These are phyloP conservation scores for Phyllotis vaccarum DNA, from an alignment of 2,797 vertebrate genomes.

Conservation along the genomic window DNA sequence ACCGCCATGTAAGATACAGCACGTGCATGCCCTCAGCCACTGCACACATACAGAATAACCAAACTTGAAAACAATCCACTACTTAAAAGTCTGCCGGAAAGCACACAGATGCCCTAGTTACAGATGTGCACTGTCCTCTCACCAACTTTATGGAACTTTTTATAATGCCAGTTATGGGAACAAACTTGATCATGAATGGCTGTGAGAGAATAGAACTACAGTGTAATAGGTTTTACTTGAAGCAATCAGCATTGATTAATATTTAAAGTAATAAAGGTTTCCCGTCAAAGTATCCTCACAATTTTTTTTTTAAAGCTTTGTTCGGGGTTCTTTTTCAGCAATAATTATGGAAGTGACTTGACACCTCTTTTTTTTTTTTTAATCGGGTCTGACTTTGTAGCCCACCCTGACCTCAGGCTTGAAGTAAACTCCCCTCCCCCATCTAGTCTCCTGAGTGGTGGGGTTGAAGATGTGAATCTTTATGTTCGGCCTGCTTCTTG, in stretches of 20 bases:
- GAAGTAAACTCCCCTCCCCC: neutral
- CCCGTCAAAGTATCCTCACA: neutral
- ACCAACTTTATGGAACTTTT: slow-evolving; percentile 29
- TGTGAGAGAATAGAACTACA: slow-evolving; percentile 35
- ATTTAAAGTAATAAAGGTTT: slow-evolving; percentile 65
- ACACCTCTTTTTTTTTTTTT: neutral
- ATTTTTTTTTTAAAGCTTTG: neutral
- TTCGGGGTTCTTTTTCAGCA: slow-evolving; percentile 36
- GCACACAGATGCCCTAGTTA: neutral
- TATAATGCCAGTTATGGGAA: slow-evolving; percentile 15
- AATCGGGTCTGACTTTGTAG: neutral
- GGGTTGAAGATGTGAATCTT: neutral
- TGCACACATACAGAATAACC: neutral
- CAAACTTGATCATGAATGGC: slow-evolving; percentile 64
- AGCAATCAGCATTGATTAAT: slow-evolving; percentile 52
- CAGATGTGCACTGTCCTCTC: neutral
- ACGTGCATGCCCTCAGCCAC: no score
- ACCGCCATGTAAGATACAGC: no score
- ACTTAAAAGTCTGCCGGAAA: slow-evolving; percentile 18
- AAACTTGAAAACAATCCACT: neutral
- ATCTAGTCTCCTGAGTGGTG: neutral
- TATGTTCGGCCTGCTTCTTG: neutral
- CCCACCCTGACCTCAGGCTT: neutral
- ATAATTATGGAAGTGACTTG: slow-evolving; percentile 34
- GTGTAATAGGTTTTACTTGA: slow-evolving; percentile 56